Base-by-base conservation (phyloP, 2,888 invertebrate genomes). In the Rapana venosa region DNA sequence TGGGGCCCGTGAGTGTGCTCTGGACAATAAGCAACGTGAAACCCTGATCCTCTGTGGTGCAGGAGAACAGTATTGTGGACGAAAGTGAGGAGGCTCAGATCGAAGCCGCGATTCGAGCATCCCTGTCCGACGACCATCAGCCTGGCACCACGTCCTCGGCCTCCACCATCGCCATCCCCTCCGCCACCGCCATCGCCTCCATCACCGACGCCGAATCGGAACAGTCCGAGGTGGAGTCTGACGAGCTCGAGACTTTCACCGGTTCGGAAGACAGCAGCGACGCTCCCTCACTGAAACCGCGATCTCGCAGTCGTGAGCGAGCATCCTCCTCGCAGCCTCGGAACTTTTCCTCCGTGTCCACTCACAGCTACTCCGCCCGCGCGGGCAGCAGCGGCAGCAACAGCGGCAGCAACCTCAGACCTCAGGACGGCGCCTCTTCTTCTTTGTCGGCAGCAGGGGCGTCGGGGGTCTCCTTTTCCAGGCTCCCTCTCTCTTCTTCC, bases 41-140 rank as follows among this genome's bases (percentile, higher is more conserved):
- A 47, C 47, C 47, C 47, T 66, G 66, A 66, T 13, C 20, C 17
- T 66, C 22, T 83, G 36, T 79, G 20, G 36, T 79, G 20, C 87
- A 90, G 90, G 58, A 77, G 22, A n/a, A 79, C 84, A 87, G 87
- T 30, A 94, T 96, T 13, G 93, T 96, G 1, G 96, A 96, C 92
- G 95, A 96, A 4, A 96, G 95, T 91, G 97, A 97, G 93, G 96
- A 96, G 89, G 95, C 95, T 90, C 97, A 97, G 92, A 92, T 97
- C 36, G 95, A 96, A 93, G 96, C 96, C 83, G 97, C 97, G 30
- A 96, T 97, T 83, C 93, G 94, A 90, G 96, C 96, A 6, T 97
- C 97, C 0, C 92, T 97, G 13, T 85, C 74, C 56, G 90, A 88
- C 66, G 89, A 17, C 74, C 87, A 86, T 36, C 58, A 86, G 70